phyloP scores from a whole-genome alignment of 2,113 vertebrate genomes.

The Clupea harengus region DNA sequence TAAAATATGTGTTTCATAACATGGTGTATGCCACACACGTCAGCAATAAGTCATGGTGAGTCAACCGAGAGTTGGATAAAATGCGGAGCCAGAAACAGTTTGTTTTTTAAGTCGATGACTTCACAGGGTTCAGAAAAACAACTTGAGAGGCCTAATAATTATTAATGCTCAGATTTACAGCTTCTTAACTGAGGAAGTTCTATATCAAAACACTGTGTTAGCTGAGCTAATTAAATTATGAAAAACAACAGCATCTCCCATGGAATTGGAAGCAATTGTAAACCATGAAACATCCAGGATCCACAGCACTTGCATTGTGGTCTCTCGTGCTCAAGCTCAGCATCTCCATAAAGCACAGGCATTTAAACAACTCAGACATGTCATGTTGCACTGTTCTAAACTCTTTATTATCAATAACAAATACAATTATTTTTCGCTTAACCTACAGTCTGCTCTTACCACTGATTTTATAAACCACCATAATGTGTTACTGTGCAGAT shows the following conservation, averaged over 20 bases:
- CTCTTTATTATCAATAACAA: no score
- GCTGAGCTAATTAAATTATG: constrained; percentile 52
- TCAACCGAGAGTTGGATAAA: neutral
- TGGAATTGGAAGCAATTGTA: no score
- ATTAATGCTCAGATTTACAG: constrained; percentile 49
- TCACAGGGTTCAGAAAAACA: constrained; percentile 24
- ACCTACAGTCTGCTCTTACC: no score
- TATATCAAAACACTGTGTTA: constrained; percentile 54
- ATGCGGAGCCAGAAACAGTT: constrained; percentile 24
- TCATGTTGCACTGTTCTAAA: no score
- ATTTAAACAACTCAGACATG: no score
- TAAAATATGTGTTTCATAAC: neutral
- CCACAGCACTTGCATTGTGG: no score
- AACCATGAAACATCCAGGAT: no score
- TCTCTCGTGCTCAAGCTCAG: no score
- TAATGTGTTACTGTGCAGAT: no score
- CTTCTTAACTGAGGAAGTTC: constrained; percentile 50
- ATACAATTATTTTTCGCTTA: no score
- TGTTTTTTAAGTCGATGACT: constrained; percentile 44
- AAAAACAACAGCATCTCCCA: constrained; percentile 26
- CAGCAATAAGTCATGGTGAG: constrained; percentile 18
- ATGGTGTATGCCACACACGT: neutral
- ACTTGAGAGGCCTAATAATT: constrained; percentile 29
- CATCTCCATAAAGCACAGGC: no score
- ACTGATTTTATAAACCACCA: no score